Conservation (phyloP, 2,888 invertebrate genomes). For the Neoascia interrupta region DNA sequence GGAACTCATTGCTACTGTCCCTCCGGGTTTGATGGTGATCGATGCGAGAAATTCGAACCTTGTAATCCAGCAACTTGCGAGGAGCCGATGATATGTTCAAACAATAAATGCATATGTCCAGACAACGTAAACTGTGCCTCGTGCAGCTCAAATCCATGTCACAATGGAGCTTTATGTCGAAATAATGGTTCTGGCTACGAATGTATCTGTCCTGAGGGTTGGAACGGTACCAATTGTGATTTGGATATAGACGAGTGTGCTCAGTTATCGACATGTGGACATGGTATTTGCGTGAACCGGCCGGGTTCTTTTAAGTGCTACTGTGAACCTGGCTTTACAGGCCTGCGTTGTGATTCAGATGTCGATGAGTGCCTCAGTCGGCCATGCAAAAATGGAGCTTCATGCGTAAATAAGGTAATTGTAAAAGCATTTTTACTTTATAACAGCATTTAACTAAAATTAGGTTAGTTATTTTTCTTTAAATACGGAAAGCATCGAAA, state of each 20-base stretch:
- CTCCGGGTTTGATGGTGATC: conserved; percentile 77
- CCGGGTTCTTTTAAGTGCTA: conserved; percentile 90
- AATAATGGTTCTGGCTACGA: conserved; percentile 82
- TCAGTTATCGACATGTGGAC: conserved; percentile 84
- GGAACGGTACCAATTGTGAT: conserved; percentile 82
- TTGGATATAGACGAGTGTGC: conserved; percentile 86
- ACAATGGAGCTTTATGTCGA: conserved; percentile 84
- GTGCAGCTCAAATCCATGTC: conserved; percentile 83
- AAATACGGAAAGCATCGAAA: conserved; percentile 79
- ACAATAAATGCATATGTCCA: conserved; percentile 78
- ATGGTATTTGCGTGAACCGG: conserved; percentile 90
- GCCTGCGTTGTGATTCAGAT: conserved; percentile 90
- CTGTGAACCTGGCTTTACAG: conserved; percentile 93
- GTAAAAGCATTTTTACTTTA: not conserved
- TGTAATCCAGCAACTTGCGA: conserved; percentile 77
- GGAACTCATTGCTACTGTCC: conserved; percentile 78
- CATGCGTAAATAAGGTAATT: conserved; percentile 86
- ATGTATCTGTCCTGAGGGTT: conserved; percentile 83
- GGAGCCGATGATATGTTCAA: conserved; percentile 78
- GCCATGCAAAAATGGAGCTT: conserved; percentile 91
- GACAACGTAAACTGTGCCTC: conserved; percentile 80
- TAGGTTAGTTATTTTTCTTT: conserved; percentile 79
- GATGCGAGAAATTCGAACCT: conserved; percentile 77
- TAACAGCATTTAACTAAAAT: conserved; percentile 73
- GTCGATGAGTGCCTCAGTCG: conserved; percentile 93